Evolutionary conservation across 2,113 vertebrate genomes (phyloP), one percentile per base, ranked within the genome.

Genomic region (Brachionichthys hirsutus): DNA sequence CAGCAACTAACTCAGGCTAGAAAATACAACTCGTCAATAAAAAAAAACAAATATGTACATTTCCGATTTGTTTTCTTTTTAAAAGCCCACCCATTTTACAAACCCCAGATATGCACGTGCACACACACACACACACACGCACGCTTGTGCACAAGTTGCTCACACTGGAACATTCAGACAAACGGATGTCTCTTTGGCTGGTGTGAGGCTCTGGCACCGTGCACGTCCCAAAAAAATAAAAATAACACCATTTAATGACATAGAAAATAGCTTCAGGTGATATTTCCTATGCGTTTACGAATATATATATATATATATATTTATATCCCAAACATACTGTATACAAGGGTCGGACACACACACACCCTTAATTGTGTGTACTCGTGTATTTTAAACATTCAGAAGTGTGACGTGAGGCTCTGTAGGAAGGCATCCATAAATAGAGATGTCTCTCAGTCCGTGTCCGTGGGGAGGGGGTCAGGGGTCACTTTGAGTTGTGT

Each of bases 351-450:
- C 68, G 76, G 63, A 55, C 74, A 86, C 84, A 87, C 36, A 38
- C 36, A 30, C 24, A 30, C 76, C 77, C 82, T 73, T 74, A 64
- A 74, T 64, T 74, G 40, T 78, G 78, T 79, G 65, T 75, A 11
- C 60, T 48, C 61, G 67, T 62, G 38, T 63, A 43, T 22, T 64
- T 66, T 67, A 71, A 86, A 75, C 73, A 80, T 80, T 87, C 73
- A 69, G 52, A 85, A 80, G 70, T 75, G 77, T 80, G 76, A 85
- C 64, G 66, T 73, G 62, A 72, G 73, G 8, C 24, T 67, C 56
- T 88, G 73, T 90, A 90, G 92, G 82, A 97, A 97, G 94, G 94
- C 94, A 95, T 94, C 94, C 95, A 98, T 99, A 98, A 97, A 98
- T 97, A 97, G 92, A 91, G 91, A 89, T 86, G 85, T 89, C 90